A percentile compares a stretch with the other conserved stretches of the same genome.
phyloP scores from a whole-genome alignment of 1,140 invertebrate species.

The Leptinotarsa texana region DNA sequence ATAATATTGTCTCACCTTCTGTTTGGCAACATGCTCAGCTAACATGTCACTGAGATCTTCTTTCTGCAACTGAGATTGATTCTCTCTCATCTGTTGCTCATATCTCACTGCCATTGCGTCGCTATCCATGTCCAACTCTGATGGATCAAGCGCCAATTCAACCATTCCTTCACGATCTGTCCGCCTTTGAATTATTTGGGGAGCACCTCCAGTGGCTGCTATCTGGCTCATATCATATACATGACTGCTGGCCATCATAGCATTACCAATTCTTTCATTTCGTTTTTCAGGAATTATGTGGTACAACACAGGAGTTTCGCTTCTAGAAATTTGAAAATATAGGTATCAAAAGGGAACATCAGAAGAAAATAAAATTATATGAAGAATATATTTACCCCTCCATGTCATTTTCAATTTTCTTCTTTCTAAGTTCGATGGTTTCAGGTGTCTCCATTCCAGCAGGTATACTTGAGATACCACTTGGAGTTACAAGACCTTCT shows the following conservation, averaged over 20 bases:
- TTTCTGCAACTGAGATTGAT: constrained; percentile 82
- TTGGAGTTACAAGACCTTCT: constrained; percentile 92
- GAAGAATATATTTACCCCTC: constrained; percentile 72
- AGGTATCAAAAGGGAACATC: not conserved
- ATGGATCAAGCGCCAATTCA: constrained; percentile 95
- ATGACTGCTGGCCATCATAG: constrained; percentile 99
- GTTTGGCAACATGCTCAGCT: constrained; percentile 94
- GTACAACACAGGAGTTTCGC: constrained; percentile 88
- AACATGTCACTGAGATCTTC: constrained; percentile 99
- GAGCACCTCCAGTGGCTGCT: constrained; percentile 57
- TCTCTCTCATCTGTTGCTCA: constrained; percentile 93
- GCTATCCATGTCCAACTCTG: constrained; percentile 93
- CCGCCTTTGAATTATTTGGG: constrained; percentile 23
- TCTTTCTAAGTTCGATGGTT: constrained; percentile 96
- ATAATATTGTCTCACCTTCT: constrained; percentile 68
- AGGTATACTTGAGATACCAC: constrained; percentile 92
- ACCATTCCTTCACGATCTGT: constrained; percentile 72
- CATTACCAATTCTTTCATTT: constrained; percentile 82
- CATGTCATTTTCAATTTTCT: constrained; percentile 96
- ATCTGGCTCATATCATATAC: constrained; percentile 86
- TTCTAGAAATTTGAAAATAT: constrained; percentile 58
- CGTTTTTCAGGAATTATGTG: constrained; percentile 95
- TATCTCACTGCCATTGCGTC: constrained; percentile 96
- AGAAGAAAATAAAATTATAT: not conserved
- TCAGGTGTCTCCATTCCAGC: constrained; percentile 97